phyloP scores from a whole-genome alignment of 2,888 invertebrate genomes.

The Euspilapteryx auroguttella region DNA sequence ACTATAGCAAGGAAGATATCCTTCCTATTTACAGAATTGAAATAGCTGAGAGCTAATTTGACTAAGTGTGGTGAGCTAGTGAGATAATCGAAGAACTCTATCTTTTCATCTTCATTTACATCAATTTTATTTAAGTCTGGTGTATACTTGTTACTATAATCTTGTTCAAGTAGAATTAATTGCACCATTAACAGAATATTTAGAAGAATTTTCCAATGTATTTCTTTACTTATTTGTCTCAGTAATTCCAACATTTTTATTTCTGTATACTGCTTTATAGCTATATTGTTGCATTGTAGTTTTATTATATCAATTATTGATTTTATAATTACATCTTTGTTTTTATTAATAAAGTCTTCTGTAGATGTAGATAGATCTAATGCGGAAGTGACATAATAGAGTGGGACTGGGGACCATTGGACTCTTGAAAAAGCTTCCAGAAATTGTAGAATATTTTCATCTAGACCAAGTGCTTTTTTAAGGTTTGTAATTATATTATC shows the following conservation, averaged over 20 bases:
- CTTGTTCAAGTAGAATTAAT: neutral
- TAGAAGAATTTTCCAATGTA: neutral
- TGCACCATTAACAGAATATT: neutral
- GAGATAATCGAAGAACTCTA: slow-evolving; percentile 14
- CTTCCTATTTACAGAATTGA: slow-evolving; percentile 14
- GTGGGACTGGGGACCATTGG: slow-evolving; percentile 40
- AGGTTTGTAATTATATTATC: neutral
- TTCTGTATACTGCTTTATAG: slow-evolving; percentile 27
- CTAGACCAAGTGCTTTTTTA: neutral
- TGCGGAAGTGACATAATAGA: slow-evolving; percentile 18
- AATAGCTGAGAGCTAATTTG: slow-evolving; percentile 22
- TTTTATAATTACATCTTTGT: slow-evolving; percentile 6
- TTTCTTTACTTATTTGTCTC: neutral
- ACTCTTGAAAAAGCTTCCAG: slow-evolving; percentile 23
- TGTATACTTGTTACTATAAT: too few relatives aligned
- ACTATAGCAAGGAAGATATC: neutral
- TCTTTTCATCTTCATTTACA: slow-evolving; percentile 11
- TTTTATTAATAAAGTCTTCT: neutral
- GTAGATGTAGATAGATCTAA: too few relatives aligned
- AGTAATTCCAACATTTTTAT: slow-evolving; percentile 22
- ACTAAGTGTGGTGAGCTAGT: slow-evolving; percentile 16
- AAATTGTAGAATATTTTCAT: slow-evolving; percentile 15
- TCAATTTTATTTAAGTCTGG: neutral
- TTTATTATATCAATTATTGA: slow-evolving; percentile 22
- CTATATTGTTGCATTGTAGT: slow-evolving; percentile 32